phyloP scores from a whole-genome alignment of 2,888 invertebrate species.

The Saturnia japonica region DNA sequence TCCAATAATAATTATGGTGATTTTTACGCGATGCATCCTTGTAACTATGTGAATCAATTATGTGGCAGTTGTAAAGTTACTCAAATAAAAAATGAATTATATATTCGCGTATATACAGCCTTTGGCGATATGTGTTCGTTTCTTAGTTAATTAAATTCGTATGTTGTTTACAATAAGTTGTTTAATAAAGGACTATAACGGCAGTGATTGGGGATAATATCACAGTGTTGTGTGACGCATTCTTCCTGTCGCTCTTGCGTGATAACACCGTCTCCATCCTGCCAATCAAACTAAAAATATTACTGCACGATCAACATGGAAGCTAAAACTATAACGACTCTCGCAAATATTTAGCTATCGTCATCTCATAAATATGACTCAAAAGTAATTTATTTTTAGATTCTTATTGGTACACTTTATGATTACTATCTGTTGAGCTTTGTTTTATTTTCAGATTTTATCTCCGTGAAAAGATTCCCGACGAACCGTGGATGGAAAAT shows the following conservation, averaged over 20 bases:
- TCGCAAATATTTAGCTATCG: conserved; percentile 54
- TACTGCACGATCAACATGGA: conserved; percentile 58
- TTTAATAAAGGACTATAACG: conserved; percentile 54
- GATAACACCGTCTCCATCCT: conserved; percentile 78
- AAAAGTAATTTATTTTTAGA: conserved; percentile 61
- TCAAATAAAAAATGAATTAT: conserved; percentile 4
- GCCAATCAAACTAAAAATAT: conserved; percentile 72
- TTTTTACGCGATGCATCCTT: conserved; percentile 38
- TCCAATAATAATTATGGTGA: conserved; percentile 36
- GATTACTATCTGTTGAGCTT: conserved; percentile 18
- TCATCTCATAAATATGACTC: conserved; percentile 52
- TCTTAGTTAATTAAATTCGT: conserved; percentile 33
- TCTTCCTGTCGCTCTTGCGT: conserved; percentile 70
- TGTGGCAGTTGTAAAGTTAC: conserved; percentile 8
- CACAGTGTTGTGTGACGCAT: conserved; percentile 61
- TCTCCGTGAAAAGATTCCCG: conserved; percentile 91
- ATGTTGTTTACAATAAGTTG: conserved; percentile 40
- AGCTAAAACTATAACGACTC: conserved; percentile 50
- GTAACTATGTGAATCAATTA: conserved; percentile 26
- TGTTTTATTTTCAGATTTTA: conserved; percentile 86
- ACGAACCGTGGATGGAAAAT: conserved; percentile 93
- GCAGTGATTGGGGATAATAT: conserved; percentile 69
- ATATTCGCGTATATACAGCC: conserved; percentile 14
- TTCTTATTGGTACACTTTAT: conserved; percentile 25
- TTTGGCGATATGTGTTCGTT: conserved; percentile 14